phyloP scores from a whole-genome alignment of 2,113 vertebrate species.

The Octodon degus region DNA sequence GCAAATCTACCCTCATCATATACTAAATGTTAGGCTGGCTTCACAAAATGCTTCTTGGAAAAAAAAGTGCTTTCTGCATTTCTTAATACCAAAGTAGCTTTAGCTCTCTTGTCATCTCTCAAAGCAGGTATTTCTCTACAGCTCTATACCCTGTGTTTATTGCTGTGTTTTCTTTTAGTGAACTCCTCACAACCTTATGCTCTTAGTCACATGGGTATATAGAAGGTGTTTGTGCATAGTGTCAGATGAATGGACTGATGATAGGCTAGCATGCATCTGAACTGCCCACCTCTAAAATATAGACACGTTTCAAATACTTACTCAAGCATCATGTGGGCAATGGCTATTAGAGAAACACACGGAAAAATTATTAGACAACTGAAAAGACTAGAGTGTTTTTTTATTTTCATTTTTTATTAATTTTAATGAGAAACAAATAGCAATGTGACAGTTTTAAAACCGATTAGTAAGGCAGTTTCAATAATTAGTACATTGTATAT shows the following conservation, averaged over 20 bases:
- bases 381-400: neutral
- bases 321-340: neutral
- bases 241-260: neutral
- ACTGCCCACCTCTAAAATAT: neutral
- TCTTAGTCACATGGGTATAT: neutral
- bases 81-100: neutral
- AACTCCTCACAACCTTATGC: neutral
- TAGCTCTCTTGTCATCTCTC: neutral
- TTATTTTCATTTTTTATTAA: too few species aligned
- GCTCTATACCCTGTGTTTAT: neutral
- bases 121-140: neutral
- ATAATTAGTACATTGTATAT: too few species aligned
- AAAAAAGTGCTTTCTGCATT: neutral
- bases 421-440: too few species aligned
- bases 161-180: neutral
- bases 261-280: neutral
- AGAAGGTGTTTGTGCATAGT: neutral
- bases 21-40: neutral
- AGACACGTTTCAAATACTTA: slow-evolving; percentile 35
- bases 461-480: too few species aligned
- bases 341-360: neutral
- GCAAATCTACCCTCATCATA: neutral
- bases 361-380: neutral
- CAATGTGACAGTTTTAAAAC: too few species aligned
- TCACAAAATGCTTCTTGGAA: neutral